Evolutionary conservation across 2,797 vertebrate genomes (phyloP).

Genomic region (Oreonectes daqikongensis): DNA sequence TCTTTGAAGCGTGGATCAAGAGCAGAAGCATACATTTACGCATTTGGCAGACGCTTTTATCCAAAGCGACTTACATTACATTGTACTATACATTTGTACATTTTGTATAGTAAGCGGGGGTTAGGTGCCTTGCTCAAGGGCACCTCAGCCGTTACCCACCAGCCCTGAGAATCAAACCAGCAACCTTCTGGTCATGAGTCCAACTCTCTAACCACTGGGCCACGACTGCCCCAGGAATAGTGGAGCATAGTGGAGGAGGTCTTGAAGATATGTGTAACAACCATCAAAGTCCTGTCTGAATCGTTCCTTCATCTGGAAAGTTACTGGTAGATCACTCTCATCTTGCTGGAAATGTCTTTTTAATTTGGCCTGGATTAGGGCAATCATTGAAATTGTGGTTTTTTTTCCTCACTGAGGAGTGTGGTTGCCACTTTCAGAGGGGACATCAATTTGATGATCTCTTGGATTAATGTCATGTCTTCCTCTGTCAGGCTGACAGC

Average conservation of each 20-base stretch:
- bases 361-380: slow-evolving; percentile 47
- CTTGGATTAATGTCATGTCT: slow-evolving; percentile 46
- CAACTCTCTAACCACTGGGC: too few species aligned
- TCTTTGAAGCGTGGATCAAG: slow-evolving; percentile 50
- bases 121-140: too few species aligned
- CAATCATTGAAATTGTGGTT: slow-evolving; percentile 47
- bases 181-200: too few species aligned
- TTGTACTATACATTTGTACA: too few species aligned
- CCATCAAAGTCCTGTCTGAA: slow-evolving; percentile 40
- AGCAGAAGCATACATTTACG: too few species aligned
- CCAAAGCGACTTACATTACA: too few species aligned
- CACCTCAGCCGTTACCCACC: too few species aligned
- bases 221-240: too few species aligned
- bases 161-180: too few species aligned
- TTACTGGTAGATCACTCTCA: slow-evolving; percentile 21
- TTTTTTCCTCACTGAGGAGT: slow-evolving; percentile 38
- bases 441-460: slow-evolving; percentile 47
- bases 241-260: slow-evolving; percentile 37
- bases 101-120: too few species aligned
- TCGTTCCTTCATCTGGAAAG: slow-evolving; percentile 46
- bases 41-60: too few species aligned
- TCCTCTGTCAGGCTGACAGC: slow-evolving; percentile 41
- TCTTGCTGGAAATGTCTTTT: slow-evolving; percentile 40
- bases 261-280: slow-evolving; percentile 33
- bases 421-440: slow-evolving; percentile 49